Evolutionary conservation across 2,888 invertebrate species (phyloP).

Genomic region (Rhimphoctona megacephalus): DNA sequence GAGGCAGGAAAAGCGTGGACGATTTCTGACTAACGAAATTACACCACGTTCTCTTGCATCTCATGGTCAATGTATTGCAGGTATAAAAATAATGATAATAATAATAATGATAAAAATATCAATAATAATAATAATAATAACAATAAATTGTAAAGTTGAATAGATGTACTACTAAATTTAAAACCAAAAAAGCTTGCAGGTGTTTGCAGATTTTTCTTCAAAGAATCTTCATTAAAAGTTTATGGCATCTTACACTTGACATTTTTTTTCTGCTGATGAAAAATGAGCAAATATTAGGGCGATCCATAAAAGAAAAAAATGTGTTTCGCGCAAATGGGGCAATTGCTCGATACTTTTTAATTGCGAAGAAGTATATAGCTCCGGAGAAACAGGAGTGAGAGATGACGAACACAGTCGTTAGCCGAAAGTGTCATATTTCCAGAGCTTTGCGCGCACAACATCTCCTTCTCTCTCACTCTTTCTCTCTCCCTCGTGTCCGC

Average conservation of each 20-base stretch:
- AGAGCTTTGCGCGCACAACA: conserved; percentile 50
- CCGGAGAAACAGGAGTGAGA: neutral
- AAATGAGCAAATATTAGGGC: neutral
- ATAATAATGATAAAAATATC: neutral
- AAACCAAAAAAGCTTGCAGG: neutral
- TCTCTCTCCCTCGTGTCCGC: conserved; percentile 26
- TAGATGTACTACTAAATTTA: neutral
- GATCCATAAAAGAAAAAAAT: neutral
- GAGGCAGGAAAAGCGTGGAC: conserved; percentile 30
- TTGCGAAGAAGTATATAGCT: conserved; percentile 55
- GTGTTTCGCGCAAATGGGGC: conserved; percentile 2
- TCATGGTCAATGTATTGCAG: neutral
- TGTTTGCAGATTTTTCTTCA: neutral
- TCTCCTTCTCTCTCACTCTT: conserved; percentile 25
- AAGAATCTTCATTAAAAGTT: neutral
- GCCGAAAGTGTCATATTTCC: conserved; percentile 55
- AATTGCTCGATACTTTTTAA: conserved; percentile 58
- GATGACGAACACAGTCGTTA: conserved; percentile 49
- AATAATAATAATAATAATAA: neutral
- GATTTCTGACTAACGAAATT: neutral
- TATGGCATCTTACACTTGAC: neutral
- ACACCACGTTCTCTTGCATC: conserved; percentile 1
- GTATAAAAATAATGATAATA: neutral
- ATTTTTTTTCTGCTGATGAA: neutral
- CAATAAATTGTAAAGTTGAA: neutral